A percentile compares a stretch with the other conserved stretches of the same genome.
phyloP scores from a whole-genome alignment of 2,113 vertebrate species.

The Oreochromis niloticus region DNA sequence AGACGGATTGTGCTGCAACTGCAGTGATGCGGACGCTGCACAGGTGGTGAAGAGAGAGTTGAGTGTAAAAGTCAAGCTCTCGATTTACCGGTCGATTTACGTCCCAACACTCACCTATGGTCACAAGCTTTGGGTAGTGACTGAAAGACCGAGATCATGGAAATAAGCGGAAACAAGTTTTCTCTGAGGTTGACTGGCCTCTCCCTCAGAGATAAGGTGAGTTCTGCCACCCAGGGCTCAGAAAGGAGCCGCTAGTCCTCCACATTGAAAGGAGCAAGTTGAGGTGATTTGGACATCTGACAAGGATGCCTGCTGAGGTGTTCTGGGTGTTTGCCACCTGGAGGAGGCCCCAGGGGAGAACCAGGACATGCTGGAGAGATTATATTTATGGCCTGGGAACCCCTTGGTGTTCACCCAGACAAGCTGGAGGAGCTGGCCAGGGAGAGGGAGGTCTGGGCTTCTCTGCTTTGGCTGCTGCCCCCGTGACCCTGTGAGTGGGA shows the following conservation, averaged over 20 bases:
- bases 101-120: background rate
- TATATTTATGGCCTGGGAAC: background rate
- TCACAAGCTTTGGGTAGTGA: background rate
- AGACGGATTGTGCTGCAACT: background rate
- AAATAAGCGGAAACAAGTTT: background rate
- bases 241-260: background rate
- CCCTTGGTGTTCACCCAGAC: background rate
- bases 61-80: background rate
- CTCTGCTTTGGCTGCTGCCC: background rate
- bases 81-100: background rate
- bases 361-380: background rate
- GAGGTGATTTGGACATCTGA: background rate
- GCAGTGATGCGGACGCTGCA: background rate
- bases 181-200: background rate
- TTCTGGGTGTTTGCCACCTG: background rate
- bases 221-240: background rate
- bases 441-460: background rate
- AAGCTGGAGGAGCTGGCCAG: background rate
- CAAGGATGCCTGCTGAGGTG: background rate
- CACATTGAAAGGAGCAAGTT: background rate
- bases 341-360: background rate
- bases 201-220: background rate
- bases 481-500: background rate
- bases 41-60: background rate
- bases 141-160: background rate